A percentile compares a stretch with the other conserved stretches of the same genome.
phyloP scores from a whole-genome alignment of 2,888 invertebrate genomes.

The Chesias legatella region DNA sequence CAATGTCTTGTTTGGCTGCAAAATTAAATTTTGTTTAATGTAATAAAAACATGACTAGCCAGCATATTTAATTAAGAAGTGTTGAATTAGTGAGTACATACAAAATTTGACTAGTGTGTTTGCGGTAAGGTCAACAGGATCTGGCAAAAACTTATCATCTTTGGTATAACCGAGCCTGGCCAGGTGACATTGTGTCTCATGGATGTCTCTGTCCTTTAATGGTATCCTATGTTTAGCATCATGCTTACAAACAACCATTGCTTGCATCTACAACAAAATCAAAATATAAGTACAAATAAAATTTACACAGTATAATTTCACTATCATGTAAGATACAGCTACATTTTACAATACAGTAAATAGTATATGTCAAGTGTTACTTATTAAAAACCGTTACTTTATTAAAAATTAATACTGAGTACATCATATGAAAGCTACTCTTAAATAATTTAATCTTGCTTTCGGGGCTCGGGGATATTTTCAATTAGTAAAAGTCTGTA shows the following conservation, averaged over 20 bases:
- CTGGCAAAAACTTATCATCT: slow-evolving; percentile 52
- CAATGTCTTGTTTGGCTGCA: slow-evolving; percentile 51
- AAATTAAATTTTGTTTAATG: not conserved
- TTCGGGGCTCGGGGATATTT: no score
- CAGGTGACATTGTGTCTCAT: slow-evolving; percentile 51
- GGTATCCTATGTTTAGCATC: slow-evolving; percentile 51
- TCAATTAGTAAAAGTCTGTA: no score
- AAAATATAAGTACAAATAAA: slow-evolving; percentile 5
- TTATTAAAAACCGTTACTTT: no score
- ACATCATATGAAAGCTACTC: no score
- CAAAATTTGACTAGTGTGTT: slow-evolving; percentile 53
- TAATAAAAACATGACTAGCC: not conserved
- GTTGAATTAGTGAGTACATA: slow-evolving; percentile 28
- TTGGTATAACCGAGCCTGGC: slow-evolving; percentile 45
- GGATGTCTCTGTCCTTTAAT: slow-evolving; percentile 34
- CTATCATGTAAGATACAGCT: no score
- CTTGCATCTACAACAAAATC: slow-evolving; percentile 39
- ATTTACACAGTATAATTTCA: slow-evolving; percentile 1
- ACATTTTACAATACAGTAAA: no score
- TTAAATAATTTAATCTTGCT: no score
- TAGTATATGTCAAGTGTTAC: no score
- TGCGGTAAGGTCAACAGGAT: slow-evolving; percentile 41
- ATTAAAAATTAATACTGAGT: no score
- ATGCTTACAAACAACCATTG: slow-evolving; percentile 45
- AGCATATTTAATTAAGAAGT: not conserved